phyloP scores from a whole-genome alignment of 2,797 vertebrate genomes.

The Catharus ustulatus region DNA sequence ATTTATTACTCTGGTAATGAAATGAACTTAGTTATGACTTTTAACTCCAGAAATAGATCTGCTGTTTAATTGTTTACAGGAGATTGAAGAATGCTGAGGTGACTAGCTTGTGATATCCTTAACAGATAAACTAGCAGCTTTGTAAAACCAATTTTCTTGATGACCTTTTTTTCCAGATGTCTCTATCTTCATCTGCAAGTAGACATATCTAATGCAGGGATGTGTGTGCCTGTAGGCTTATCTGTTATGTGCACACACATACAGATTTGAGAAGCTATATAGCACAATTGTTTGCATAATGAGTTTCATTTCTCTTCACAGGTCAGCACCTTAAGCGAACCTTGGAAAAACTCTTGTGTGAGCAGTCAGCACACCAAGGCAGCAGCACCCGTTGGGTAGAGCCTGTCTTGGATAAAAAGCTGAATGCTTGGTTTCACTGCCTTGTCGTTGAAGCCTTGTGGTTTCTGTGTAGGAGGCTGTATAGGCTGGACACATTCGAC shows the following conservation, averaged over 20 bases:
- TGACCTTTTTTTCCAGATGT: background rate
- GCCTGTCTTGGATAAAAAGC: constrained; percentile 46
- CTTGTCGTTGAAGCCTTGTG: constrained; percentile 46
- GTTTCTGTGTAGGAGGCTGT: constrained; percentile 72
- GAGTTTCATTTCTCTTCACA: constrained; percentile 56
- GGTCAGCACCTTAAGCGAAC: constrained; percentile 61
- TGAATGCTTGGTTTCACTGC: constrained; percentile 48
- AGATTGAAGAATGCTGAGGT: background rate
- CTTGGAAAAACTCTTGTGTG: constrained; percentile 62
- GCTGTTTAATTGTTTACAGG: background rate
- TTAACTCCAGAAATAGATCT: background rate
- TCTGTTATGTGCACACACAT: background rate
- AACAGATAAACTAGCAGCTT: background rate
- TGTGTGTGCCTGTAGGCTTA: background rate
- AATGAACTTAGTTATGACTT: background rate
- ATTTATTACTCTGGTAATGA: background rate
- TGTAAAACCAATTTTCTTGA: background rate
- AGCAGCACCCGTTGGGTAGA: background rate
- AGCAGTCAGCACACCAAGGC: constrained; percentile 24
- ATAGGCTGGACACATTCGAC: constrained; percentile 51
- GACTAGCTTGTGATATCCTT: background rate
- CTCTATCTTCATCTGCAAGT: background rate
- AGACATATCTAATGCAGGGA: rapidly evolving
- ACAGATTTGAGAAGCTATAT: background rate
- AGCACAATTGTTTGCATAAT: constrained; percentile 57